Evolutionary conservation across 2,113 vertebrate genomes (phyloP).

Genomic region (Apodemus speciosus): DNA sequence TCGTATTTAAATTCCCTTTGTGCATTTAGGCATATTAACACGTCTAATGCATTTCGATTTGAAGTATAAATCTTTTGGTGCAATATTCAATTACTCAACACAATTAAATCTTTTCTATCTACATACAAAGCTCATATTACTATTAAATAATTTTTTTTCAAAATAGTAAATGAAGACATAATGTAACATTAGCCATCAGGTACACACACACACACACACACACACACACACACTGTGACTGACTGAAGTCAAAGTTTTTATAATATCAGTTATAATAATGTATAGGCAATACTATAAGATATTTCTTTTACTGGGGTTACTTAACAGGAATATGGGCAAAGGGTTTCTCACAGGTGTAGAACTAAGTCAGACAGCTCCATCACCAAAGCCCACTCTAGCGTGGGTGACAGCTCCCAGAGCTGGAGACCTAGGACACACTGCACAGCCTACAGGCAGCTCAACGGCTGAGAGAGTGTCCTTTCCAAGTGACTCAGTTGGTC

Average conservation of each 20-base stretch:
- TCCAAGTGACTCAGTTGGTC: background rate
- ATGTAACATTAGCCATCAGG: constrained; percentile 66
- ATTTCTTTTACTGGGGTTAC: background rate
- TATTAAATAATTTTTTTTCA: constrained; percentile 72
- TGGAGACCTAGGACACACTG: background rate
- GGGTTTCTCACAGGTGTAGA: background rate
- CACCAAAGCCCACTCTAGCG: background rate
- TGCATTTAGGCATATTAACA: constrained; percentile 77
- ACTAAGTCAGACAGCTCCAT: background rate
- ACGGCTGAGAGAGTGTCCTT: background rate
- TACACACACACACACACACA: too few relatives aligned
- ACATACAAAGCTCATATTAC: constrained; percentile 46
- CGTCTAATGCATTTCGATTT: constrained; percentile 72
- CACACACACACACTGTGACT: constrained; percentile 58
- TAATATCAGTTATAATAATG: constrained; percentile 38
- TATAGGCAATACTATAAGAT: constrained; percentile 67
- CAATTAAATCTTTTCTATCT: constrained; percentile 54
- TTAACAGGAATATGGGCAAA: background rate
- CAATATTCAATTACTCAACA: constrained; percentile 55
- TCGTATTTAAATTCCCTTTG: constrained; percentile 79
- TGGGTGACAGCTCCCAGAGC: background rate
- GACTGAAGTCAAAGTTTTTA: constrained; percentile 63
- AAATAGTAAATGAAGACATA: constrained; percentile 76
- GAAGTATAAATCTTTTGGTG: constrained; percentile 70
- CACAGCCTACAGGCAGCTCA: background rate